phyloP scores from a whole-genome alignment of 2,888 invertebrate species.

The Gnatocerus cornutus region DNA sequence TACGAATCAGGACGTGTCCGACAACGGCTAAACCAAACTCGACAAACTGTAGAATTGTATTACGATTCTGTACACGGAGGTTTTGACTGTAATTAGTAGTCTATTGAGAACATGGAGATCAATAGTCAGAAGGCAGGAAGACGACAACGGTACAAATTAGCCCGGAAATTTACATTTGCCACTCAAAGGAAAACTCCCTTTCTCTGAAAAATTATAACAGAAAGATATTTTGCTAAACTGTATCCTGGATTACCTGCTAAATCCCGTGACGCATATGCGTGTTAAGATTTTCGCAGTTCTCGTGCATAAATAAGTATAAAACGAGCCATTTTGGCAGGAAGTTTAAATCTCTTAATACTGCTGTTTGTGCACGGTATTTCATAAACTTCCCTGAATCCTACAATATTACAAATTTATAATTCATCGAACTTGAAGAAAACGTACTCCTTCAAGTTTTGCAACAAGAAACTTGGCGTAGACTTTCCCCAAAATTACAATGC shows the following conservation, averaged over 20 bases:
- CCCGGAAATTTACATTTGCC: too few relatives aligned
- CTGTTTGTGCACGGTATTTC: conserved; percentile 26
- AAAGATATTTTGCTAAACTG: too few relatives aligned
- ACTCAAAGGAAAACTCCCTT: too few relatives aligned
- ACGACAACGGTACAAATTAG: background rate
- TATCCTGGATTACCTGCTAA: too few relatives aligned
- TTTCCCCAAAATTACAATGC: conserved; percentile 22
- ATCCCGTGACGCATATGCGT: background rate
- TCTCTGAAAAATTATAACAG: too few relatives aligned
- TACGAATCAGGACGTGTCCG: conserved; percentile 20
- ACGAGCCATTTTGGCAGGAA: conserved; percentile 20
- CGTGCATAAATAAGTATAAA: conserved; percentile 22
- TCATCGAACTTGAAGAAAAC: conserved; percentile 36
- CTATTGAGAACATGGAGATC: conserved; percentile 3
- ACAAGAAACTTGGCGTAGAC: conserved; percentile 16
- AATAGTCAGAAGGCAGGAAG: background rate
- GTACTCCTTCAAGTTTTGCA: conserved; percentile 18
- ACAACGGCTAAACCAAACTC: conserved; percentile 7
- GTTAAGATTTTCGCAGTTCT: conserved; percentile 7
- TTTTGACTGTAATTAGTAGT: conserved; percentile 16
- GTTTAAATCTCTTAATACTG: conserved; percentile 39
- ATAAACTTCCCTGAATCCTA: conserved; percentile 22
- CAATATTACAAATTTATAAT: conserved; percentile 38
- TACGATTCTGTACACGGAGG: conserved; percentile 10
- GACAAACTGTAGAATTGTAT: conserved; percentile 15